Percentiles rank a stretch among this genome's conserved stretches.
Conservation (phyloP, 2,113 vertebrate species). For the Pongo abelii region DNA sequence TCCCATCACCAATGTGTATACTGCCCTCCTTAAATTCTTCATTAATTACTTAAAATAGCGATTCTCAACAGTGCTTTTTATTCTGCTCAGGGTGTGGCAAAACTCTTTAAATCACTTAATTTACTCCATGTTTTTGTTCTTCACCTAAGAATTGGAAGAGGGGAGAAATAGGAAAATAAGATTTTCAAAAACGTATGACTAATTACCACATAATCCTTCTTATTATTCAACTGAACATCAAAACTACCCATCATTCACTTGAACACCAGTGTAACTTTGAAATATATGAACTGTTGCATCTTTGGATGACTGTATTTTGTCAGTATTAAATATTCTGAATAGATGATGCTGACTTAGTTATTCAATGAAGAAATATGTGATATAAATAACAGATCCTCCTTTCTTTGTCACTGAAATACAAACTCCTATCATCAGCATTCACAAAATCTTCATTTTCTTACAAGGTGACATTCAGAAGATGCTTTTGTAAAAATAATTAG, state of each 20-base stretch:
- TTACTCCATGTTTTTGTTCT: background rate
- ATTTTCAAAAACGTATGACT: constrained; percentile 22
- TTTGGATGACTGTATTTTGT: background rate
- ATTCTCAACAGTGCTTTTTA: constrained; percentile 23
- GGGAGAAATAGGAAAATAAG: background rate
- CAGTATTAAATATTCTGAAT: constrained; percentile 30
- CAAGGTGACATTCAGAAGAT: background rate
- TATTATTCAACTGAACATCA: constrained; percentile 12
- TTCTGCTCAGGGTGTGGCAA: background rate
- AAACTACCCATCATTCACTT: background rate
- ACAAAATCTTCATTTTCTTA: background rate
- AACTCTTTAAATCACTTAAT: background rate
- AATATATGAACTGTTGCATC: background rate
- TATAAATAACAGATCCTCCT: background rate
- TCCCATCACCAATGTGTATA: background rate
- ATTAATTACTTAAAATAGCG: background rate
- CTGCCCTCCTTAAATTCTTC: constrained; percentile 48
- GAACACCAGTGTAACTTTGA: background rate
- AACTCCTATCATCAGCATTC: background rate
- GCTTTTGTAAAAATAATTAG: background rate
- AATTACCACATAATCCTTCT: background rate
- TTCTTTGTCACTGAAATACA: background rate
- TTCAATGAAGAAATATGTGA: background rate
- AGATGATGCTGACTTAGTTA: background rate
- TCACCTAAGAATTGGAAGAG: background rate